These are phyloP conservation scores for Euphonia xanthogaster DNA, from an alignment of 2,797 vertebrate genomes.

Conservation along the genomic window DNA sequence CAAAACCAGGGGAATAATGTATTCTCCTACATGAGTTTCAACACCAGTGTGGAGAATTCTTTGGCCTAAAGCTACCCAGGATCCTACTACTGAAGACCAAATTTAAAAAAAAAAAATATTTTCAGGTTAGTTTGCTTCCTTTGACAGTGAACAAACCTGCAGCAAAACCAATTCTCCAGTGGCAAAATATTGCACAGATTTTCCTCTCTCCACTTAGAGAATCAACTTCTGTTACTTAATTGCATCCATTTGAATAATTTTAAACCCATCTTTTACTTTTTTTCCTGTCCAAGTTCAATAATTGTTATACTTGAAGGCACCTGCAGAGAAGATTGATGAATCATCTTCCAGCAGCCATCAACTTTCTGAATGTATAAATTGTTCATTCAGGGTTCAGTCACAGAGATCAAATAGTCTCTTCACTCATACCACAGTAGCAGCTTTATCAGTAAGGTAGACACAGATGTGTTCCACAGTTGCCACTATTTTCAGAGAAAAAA, in stretches of 20 bases:
- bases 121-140: not conserved
- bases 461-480: not conserved
- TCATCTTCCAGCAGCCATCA: not conserved
- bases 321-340: not conserved
- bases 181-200: not conserved
- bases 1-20: not conserved
- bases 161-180: not conserved
- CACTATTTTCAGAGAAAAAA: not conserved
- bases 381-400: not conserved
- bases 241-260: not conserved
- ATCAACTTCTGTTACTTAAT: not conserved
- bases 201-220: not conserved
- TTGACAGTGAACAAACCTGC: not conserved
- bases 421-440: not conserved
- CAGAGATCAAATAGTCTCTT: not conserved
- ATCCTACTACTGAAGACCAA: not conserved
- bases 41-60: not conserved
- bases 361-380: not conserved
- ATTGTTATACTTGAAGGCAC: not conserved
- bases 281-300: not conserved
- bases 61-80: not conserved
- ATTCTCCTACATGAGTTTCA: not conserved
- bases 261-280: not conserved
- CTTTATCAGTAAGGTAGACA: not conserved
- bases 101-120: not conserved